A percentile compares a stretch with the other conserved stretches of the same genome.
Evolutionary conservation across 2,113 vertebrate species (phyloP).

Genomic region (Lasiurus cinereus): DNA sequence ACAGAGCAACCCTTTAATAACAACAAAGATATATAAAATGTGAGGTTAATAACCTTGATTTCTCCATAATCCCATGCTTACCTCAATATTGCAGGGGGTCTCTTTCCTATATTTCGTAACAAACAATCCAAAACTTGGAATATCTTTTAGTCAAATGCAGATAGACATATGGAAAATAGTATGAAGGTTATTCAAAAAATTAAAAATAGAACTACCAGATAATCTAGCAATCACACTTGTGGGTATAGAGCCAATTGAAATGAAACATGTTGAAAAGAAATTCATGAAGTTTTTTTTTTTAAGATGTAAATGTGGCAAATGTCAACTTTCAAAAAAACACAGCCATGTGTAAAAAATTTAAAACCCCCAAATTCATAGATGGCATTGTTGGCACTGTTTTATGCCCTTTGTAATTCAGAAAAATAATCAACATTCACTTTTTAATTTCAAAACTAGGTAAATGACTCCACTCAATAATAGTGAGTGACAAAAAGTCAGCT

Average conservation of each 20-base stretch:
- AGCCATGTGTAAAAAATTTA: neutral
- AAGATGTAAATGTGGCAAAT: neutral
- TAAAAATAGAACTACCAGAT: neutral
- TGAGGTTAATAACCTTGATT: neutral
- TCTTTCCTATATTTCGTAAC: constrained; percentile 9
- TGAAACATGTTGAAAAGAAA: neutral
- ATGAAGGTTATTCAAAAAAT: neutral
- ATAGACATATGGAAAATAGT: neutral
- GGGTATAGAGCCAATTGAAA: neutral
- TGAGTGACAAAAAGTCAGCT: neutral
- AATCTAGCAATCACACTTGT: neutral
- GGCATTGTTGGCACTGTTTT: neutral
- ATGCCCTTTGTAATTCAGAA: neutral
- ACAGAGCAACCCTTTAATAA: constrained; percentile 66
- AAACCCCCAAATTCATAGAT: neutral
- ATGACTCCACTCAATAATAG: neutral
- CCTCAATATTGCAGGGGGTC: neutral
- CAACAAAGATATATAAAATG: constrained; percentile 39
- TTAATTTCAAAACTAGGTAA: constrained; percentile 30
- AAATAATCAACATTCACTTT: neutral
- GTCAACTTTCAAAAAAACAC: neutral
- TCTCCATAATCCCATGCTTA: neutral
- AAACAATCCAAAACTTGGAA: neutral
- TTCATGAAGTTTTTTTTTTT: neutral
- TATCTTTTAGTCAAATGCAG: neutral